phyloP scores from a whole-genome alignment of 2,797 vertebrate species.

The Epinephelus malabaricus region DNA sequence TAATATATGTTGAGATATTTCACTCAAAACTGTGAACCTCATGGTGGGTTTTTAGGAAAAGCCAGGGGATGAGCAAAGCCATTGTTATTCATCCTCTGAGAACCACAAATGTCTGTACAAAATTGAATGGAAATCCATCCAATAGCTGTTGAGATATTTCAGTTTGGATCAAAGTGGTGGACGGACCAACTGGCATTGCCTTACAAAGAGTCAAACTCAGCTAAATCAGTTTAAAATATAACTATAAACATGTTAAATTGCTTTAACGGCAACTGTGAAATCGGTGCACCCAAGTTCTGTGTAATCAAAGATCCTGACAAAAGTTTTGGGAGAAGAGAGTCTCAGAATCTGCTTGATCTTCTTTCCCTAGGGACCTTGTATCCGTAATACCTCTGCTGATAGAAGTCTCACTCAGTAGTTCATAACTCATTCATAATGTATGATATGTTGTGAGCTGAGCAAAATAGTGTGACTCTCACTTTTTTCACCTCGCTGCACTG shows the following conservation, averaged over 20 bases:
- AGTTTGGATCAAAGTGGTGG: not conserved
- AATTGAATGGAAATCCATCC: too few species aligned
- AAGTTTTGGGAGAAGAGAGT: not conserved
- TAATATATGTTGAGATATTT: too few species aligned
- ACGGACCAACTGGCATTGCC: not conserved
- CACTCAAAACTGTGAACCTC: too few species aligned
- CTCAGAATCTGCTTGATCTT: constrained; percentile 10
- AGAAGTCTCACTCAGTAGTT: constrained; percentile 2
- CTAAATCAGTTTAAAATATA: not conserved
- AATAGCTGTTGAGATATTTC: not conserved
- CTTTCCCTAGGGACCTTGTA: not conserved
- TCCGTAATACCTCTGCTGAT: constrained; percentile 10
- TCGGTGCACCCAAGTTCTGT: not conserved
- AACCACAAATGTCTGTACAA: too few species aligned
- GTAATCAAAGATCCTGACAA: not conserved
- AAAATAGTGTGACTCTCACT: constrained; percentile 8
- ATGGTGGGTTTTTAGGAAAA: too few species aligned
- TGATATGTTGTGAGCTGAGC: constrained; percentile 7
- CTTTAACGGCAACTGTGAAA: not conserved
- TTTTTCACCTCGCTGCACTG: not conserved
- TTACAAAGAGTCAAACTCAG: not conserved
- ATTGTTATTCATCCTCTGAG: too few species aligned
- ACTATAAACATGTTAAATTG: not conserved
- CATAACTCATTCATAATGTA: constrained; percentile 25
- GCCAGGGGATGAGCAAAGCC: too few species aligned